phyloP scores from a whole-genome alignment of 2,888 invertebrate genomes.

The Hemithea aestivaria region DNA sequence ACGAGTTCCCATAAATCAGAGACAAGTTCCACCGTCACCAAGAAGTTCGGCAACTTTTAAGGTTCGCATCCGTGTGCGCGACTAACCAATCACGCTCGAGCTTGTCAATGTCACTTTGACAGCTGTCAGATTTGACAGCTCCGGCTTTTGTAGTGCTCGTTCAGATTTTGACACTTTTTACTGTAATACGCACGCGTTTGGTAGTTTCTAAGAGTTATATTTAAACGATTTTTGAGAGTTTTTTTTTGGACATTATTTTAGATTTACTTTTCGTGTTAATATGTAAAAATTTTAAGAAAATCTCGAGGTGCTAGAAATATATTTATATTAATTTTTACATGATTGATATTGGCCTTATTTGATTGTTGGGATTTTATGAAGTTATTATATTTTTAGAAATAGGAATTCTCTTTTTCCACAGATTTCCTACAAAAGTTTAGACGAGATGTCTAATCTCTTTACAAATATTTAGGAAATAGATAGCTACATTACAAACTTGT shows the following conservation, averaged over 20 bases:
- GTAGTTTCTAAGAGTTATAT: no score
- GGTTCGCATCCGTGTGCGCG: slow-evolving; percentile 32
- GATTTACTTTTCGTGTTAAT: slow-evolving; percentile 7
- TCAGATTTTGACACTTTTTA: neutral
- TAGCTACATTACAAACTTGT: no score
- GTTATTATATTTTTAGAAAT: slow-evolving; percentile 19
- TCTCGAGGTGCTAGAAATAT: slow-evolving; percentile 26
- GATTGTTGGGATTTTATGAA: slow-evolving; percentile 23
- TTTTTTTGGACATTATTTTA: slow-evolving; percentile 12
- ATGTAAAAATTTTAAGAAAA: slow-evolving; percentile 16
- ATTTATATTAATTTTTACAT: slow-evolving; percentile 21
- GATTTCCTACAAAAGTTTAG: no score
- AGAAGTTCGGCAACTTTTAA: slow-evolving; percentile 74
- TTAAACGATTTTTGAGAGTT: slow-evolving; percentile 5
- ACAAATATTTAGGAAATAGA: no score
- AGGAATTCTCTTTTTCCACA: slow-evolving; percentile 10
- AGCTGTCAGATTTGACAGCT: slow-evolving; percentile 16
- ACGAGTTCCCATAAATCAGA: slow-evolving; percentile 81
- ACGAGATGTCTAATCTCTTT: no score
- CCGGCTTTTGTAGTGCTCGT: no score
- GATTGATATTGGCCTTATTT: slow-evolving; percentile 18
- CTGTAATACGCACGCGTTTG: neutral
- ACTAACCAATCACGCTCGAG: slow-evolving; percentile 16
- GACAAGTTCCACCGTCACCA: slow-evolving; percentile 77
- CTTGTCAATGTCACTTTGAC: slow-evolving; percentile 18